phyloP scores from a whole-genome alignment of 2,797 vertebrate genomes.

The Halcyon chelicuti region DNA sequence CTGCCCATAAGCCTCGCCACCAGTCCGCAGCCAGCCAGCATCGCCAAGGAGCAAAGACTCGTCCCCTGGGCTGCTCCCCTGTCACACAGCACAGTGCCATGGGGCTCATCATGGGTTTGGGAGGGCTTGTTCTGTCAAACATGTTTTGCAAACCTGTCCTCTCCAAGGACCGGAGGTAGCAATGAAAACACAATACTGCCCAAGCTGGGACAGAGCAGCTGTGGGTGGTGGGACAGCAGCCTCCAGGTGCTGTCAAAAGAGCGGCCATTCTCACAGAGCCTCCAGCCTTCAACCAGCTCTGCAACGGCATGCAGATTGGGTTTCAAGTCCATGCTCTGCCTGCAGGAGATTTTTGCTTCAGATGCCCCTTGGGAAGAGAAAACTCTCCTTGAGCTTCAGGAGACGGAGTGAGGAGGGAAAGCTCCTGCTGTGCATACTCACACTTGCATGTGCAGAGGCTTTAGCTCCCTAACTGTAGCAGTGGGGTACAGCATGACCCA shows the following conservation, averaged over 20 bases:
- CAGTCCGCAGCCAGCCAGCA: accelerated
- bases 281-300: accelerated
- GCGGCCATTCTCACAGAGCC: neutral
- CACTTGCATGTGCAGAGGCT: accelerated
- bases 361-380: neutral
- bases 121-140: neutral
- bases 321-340: neutral
- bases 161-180: accelerated
- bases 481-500: accelerated
- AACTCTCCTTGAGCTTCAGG: neutral
- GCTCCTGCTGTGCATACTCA: neutral
- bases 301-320: accelerated
- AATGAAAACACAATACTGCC: neutral
- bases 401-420: accelerated
- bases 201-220: neutral
- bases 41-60: accelerated
- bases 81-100: accelerated
- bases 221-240: accelerated
- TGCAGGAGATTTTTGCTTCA: neutral
- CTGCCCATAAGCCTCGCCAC: neutral
- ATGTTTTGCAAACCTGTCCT: neutral
- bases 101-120: accelerated
- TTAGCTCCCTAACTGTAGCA: neutral
- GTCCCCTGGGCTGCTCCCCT: neutral
- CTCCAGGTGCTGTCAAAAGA: neutral